A percentile compares a stretch with the other conserved stretches of the same genome.
These are phyloP conservation scores for Pantherophis vulpinus DNA, from an alignment of 2,797 vertebrate species.

Conservation along the genomic window DNA sequence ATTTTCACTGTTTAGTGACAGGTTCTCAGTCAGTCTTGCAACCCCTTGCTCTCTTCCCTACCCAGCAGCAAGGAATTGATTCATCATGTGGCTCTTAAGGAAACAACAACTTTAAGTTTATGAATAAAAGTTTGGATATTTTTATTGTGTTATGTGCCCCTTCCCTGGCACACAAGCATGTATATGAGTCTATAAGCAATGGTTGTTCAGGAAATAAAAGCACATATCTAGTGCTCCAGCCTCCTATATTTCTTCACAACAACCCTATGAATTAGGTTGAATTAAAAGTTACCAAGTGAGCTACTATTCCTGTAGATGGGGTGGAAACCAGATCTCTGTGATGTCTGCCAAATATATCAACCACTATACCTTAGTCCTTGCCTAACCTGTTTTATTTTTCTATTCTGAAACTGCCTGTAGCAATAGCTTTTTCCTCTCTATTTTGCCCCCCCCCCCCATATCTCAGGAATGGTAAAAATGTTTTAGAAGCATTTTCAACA, in stretches of 20 bases:
- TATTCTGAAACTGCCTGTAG: neutral
- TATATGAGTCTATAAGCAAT: neutral
- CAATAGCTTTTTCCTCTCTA: neutral
- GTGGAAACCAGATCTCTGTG: neutral
- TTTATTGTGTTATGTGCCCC: neutral
- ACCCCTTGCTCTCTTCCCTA: neutral
- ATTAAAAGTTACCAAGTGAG: neutral
- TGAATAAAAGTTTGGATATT: neutral
- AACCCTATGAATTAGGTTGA: neutral
- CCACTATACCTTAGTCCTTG: neutral
- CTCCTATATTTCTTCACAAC: neutral
- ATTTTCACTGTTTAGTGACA: neutral
- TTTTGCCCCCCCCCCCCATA: neutral
- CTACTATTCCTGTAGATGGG: neutral
- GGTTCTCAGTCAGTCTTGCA: neutral
- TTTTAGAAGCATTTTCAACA: neutral
- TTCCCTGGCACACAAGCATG: neutral
- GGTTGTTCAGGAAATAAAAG: neutral
- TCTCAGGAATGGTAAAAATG: neutral
- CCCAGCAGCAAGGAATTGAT: neutral
- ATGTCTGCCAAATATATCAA: neutral
- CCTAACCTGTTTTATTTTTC: neutral
- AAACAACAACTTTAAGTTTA: neutral
- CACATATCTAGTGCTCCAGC: neutral
- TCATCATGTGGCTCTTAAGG: neutral